phyloP scores from a whole-genome alignment of 2,113 vertebrate species.

The Panthera tigris region DNA sequence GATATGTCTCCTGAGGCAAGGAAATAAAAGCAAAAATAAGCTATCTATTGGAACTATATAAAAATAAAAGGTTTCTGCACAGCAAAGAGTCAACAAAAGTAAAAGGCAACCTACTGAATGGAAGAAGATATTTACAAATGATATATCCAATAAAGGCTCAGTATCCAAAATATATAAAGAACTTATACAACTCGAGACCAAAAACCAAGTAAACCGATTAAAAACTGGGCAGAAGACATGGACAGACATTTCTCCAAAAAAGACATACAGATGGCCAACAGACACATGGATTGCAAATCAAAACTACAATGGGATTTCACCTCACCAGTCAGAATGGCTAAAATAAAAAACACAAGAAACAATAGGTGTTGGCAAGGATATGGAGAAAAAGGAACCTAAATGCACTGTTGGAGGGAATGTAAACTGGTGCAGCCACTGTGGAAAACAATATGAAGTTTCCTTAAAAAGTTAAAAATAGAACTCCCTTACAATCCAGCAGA shows the following conservation, averaged over 20 bases:
- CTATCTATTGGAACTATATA: background rate
- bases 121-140: background rate
- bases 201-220: background rate
- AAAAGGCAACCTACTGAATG: background rate
- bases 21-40: background rate
- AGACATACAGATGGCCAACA: background rate
- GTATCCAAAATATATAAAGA: background rate
- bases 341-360: background rate
- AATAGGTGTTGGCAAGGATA: background rate
- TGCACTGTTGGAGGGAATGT: background rate
- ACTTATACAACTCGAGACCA: background rate
- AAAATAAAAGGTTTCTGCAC: background rate
- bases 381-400: background rate
- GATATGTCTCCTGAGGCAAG: background rate
- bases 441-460: background rate
- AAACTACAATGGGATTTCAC: background rate
- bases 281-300: background rate
- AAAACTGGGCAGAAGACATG: background rate
- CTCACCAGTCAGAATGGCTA: background rate
- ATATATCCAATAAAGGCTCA: background rate
- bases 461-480: background rate
- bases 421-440: background rate
- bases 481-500: background rate
- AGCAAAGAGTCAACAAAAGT: background rate
- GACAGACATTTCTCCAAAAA: background rate